Percentiles rank a stretch among this genome's conserved stretches.
These are phyloP conservation scores for Zaprionus vittiger DNA, from an alignment of 1,140 invertebrate species.

Conservation along the genomic window DNA sequence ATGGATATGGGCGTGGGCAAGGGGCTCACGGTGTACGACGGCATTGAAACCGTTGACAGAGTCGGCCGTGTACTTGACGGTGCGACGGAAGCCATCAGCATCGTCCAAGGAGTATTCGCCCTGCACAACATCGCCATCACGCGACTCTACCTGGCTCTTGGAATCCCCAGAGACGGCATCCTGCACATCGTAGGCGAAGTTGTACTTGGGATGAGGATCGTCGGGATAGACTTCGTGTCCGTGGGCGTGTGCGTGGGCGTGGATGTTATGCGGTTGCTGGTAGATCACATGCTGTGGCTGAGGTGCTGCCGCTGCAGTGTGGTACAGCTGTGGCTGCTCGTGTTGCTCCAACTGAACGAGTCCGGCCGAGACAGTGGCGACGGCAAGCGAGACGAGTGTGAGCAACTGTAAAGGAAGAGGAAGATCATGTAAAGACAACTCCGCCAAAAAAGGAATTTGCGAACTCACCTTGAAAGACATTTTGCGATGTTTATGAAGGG, in stretches of 20 bases:
- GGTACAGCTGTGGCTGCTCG: slow-evolving; percentile 56
- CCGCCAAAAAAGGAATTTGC: not conserved
- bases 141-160: slow-evolving; percentile 86
- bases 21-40: slow-evolving; percentile 84
- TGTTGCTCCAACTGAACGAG: slow-evolving; percentile 70
- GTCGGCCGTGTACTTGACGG: slow-evolving; percentile 85
- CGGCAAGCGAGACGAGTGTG: slow-evolving; percentile 54
- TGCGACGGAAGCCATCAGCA: slow-evolving; percentile 83
- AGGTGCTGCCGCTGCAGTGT: slow-evolving; percentile 32
- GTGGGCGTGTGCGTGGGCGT: slow-evolving; percentile 55
- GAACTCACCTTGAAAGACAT: slow-evolving; percentile 81
- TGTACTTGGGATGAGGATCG: slow-evolving; percentile 86
- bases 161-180: slow-evolving; percentile 86
- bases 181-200: slow-evolving; percentile 85
- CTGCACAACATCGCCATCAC: slow-evolving; percentile 86
- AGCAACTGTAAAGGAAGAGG: slow-evolving; percentile 37
- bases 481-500: slow-evolving; percentile 48
- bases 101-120: slow-evolving; percentile 82
- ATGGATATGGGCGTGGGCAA: slow-evolving; percentile 57
- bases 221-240: slow-evolving; percentile 80
- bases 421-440: slow-evolving; percentile 4
- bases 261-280: slow-evolving; percentile 70
- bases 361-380: slow-evolving; percentile 65
- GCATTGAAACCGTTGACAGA: slow-evolving; percentile 84
- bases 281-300: slow-evolving; percentile 70